Conservation (phyloP, 2,797 vertebrate species). For the Scolopax rusticola region DNA sequence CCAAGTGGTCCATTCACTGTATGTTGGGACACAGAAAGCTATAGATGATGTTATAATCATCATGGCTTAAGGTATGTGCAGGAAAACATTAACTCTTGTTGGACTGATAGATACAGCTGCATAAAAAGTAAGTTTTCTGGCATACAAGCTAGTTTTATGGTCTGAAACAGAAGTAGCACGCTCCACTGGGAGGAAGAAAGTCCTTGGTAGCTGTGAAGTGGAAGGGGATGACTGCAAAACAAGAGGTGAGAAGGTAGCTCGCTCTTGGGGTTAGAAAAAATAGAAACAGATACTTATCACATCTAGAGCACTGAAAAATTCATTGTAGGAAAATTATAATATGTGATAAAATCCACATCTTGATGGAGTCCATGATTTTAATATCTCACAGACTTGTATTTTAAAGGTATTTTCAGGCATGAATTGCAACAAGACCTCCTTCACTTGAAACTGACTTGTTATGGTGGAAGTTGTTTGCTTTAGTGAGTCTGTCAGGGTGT, state of each 20-base stretch:
- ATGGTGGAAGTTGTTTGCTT: background rate
- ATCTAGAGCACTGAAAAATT: background rate
- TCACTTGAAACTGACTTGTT: background rate
- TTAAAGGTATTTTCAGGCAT: background rate
- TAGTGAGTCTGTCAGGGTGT: background rate
- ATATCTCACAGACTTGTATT: background rate
- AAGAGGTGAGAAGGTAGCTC: background rate
- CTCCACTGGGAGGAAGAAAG: background rate
- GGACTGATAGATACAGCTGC: background rate
- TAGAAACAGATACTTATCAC: background rate
- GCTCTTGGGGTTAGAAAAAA: background rate
- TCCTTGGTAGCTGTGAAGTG: background rate
- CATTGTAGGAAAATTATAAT: background rate
- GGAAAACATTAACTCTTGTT: background rate
- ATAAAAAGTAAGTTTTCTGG: background rate
- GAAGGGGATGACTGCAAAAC: background rate
- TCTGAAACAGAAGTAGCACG: background rate
- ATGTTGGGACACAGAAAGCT: background rate
- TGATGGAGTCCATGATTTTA: background rate
- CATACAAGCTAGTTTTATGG: background rate
- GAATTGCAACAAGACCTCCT: background rate
- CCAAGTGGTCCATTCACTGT: background rate
- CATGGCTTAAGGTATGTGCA: background rate
- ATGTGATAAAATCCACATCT: background rate
- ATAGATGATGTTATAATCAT: background rate